Percentiles rank a stretch among this genome's conserved stretches.
phyloP scores from a whole-genome alignment of 2,113 vertebrate species.

The Mormyrus lacerda region DNA sequence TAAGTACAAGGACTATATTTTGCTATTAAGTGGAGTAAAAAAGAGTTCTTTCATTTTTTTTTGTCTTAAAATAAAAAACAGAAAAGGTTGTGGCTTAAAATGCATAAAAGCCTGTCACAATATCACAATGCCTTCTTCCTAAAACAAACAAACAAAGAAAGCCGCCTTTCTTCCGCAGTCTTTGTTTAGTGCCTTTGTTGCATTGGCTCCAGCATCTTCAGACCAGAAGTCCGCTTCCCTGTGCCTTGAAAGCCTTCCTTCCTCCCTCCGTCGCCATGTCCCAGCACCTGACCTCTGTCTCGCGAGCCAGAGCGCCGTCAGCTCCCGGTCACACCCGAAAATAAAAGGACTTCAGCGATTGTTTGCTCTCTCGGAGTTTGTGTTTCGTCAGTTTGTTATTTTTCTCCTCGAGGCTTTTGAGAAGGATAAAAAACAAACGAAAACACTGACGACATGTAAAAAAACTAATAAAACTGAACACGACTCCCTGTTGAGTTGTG shows the following conservation, averaged over 20 bases:
- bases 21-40: neutral
- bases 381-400: neutral
- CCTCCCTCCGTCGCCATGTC: neutral
- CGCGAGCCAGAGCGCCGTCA: neutral
- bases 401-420: neutral
- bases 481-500: neutral
- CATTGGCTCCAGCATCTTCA: neutral
- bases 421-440: neutral
- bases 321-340: neutral
- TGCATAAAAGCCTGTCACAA: neutral
- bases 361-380: neutral
- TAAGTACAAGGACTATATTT: neutral
- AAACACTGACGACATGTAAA: constrained; percentile 1
- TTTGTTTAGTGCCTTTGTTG: constrained; percentile 22
- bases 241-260: constrained; percentile 17
- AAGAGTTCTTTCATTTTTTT: neutral
- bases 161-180: neutral
- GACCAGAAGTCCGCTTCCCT: constrained; percentile 19
- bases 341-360: neutral
- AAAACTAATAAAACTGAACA: neutral
- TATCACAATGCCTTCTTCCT: constrained; percentile 5
- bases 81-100: neutral
- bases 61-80: neutral
- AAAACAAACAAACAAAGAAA: neutral
- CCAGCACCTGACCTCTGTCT: neutral